Percentiles rank a stretch among this genome's conserved stretches.
Conservation (phyloP, 2,888 invertebrate genomes). For the Caradrina clavipalpis region DNA sequence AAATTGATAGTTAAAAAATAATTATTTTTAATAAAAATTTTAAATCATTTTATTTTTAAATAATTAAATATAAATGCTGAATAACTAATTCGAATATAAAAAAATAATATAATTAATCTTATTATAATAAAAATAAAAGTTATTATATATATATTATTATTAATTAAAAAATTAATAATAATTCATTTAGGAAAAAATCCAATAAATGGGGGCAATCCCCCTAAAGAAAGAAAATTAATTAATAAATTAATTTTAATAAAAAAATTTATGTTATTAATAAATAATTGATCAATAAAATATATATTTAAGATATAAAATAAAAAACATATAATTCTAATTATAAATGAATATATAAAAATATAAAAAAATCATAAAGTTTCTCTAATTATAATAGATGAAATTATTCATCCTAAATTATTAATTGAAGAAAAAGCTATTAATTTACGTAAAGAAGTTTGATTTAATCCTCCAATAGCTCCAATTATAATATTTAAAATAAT, state of each 20-base stretch:
- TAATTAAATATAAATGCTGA: conserved; percentile 87
- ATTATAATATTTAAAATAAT: conserved; percentile 86
- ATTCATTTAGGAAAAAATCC: conserved; percentile 92
- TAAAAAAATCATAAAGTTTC: conserved; percentile 87
- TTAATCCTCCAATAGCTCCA: conserved; percentile 89
- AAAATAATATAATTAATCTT: conserved; percentile 90
- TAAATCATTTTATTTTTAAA: conserved; percentile 86
- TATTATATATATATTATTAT: conserved; percentile 83
- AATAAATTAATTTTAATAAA: conserved; percentile 87
- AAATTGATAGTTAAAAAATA: conserved; percentile 73
- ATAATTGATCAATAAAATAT: conserved; percentile 89
- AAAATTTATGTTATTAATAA: conserved; percentile 80
- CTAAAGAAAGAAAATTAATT: conserved; percentile 90
- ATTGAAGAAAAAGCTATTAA: conserved; percentile 92
- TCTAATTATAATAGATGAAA: conserved; percentile 83
- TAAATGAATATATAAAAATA: conserved; percentile 84
- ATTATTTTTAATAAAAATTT: conserved; percentile 80
- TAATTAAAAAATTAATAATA: conserved; percentile 88
- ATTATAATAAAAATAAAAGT: conserved; percentile 86
- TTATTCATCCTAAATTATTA: conserved; percentile 92
- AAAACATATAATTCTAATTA: conserved; percentile 84
- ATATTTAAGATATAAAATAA: conserved; percentile 87
- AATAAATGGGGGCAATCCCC: conserved; percentile 91
- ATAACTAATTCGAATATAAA: conserved; percentile 90
- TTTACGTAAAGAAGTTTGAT: conserved; percentile 90